Conservation (phyloP, 2,113 vertebrate species). For the Taurulus bubalis region DNA sequence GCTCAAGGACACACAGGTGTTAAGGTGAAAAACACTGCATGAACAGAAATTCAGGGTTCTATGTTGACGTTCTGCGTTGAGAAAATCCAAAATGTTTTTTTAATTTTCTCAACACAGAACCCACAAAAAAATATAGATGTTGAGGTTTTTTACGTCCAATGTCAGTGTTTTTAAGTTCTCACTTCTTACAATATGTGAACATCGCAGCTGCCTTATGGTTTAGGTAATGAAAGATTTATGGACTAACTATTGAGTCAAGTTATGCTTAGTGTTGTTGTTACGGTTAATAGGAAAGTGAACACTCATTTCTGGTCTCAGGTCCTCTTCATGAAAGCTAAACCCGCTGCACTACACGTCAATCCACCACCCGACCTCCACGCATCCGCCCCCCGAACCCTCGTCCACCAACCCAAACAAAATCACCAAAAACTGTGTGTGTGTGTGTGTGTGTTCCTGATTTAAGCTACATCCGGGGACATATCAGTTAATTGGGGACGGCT, state of each 20-base stretch:
- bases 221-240: neutral
- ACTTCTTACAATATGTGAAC: neutral
- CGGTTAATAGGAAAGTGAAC: neutral
- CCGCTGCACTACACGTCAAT: neutral
- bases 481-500: neutral
- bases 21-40: neutral
- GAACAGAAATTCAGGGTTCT: neutral
- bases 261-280: neutral
- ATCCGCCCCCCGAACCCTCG: neutral
- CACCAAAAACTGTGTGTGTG: conserved; percentile 7
- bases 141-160: neutral
- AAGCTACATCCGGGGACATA: neutral
- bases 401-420: neutral
- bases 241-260: neutral
- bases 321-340: neutral
- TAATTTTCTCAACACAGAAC: neutral
- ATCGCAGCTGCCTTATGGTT: neutral
- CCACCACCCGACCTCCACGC: neutral
- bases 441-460: conserved; percentile 6
- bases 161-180: neutral
- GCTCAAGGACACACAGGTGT: neutral
- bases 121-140: neutral
- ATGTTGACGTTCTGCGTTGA: no score
- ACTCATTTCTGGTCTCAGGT: neutral
- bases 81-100: no score